Base-by-base conservation (phyloP, 2,888 invertebrate species). In the Rhaphigaster nebulosa region DNA sequence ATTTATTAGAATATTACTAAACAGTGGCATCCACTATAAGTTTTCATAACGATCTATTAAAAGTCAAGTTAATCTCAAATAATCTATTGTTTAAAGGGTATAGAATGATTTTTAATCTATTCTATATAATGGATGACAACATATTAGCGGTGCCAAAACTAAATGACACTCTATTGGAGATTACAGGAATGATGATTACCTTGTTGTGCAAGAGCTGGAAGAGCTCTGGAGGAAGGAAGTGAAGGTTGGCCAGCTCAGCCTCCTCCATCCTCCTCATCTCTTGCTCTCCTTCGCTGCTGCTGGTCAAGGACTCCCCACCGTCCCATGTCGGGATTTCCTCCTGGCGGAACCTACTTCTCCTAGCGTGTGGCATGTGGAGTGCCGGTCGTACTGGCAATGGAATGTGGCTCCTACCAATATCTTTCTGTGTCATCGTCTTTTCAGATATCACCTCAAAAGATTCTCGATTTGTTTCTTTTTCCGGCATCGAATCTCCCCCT, bases 151-250 rank as follows among this genome's bases (percentile, higher is more conserved):
- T n/a, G n/a, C n/a, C n/a, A n/a, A n/a, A n/a, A n/a, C n/a, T n/a
- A n/a, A 60, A 29, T 60, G 12, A n/a, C 1, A 13, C 1, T 60
- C n/a, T 60, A 10, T 13, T 13, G 13, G 60, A 60, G 23, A 26
- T 56, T 23, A 26, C 26, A 56, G 56, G 56, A 56, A 10, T 60
- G 20, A n/a, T 1, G 84, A 1, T 84, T 84, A 92, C 92, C 92
- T 92, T 91, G 87, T 96, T 96, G 92, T 96, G 96, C 87, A 97
- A 94, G 93, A 96, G 96, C 92, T 95, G 95, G 38, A 96, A 93
- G 12, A 96, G 95, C 91, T 95, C 95, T 91, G 94, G 94, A 88
- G 91, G 92, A 29, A 92, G 91, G 80, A 92, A 92, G 88, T 90
- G 88, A 90, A 96, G 95, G 26, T 96, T 95, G 52, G 96, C 94